Base-by-base conservation (phyloP, 1,140 invertebrate genomes). In the Temnothorax longispinosus region DNA sequence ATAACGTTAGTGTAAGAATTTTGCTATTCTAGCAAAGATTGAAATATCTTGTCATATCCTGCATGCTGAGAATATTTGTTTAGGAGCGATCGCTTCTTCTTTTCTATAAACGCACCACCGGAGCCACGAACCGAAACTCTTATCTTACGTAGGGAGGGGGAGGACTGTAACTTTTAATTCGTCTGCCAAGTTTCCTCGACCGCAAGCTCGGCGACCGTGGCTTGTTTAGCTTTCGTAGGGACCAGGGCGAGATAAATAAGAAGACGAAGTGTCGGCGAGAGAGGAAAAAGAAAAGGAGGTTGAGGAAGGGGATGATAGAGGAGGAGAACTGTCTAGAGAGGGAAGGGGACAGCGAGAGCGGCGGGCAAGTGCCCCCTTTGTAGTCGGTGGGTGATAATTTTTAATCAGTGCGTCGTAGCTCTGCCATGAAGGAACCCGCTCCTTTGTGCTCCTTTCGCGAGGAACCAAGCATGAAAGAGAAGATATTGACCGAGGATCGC, bases 311-410 rank as follows among this genome's bases (percentile, higher is more conserved):
- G 21, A 69, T n/a, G 67, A 67, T 32, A 27, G 44, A 27, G 52
- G 15, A 6, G 44, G 58, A 6, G 74, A 58, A 8, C 18, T 10
- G 58, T n/a, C 18, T 56, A 35, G 74, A 5, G 50, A 54, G 27
- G 56, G 85, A 69, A 80, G 85, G 56, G 18, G 69, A 72, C 75
- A 75, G 76, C 89, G 82, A 78, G 82, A 78, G 64, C 86, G 86
- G 69, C 72, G 52, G 72, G 71, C 67, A 86, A 89, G 86, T 88
- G 87, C 67, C 85, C 89, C 92, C 89, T 93, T 93, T 93, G 90
- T 92, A 93, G 92, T 91, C 86, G 87, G 77, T 87, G 90, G 92
- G 92, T 93, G 92, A 93, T 93, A 93, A 93, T 93, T 93, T 93
- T 93, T 93, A 93, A 93, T 93, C 92, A 93, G 92, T 87, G 92